Evolutionary conservation across 2,888 invertebrate species (phyloP).

Genomic region (Poecilus cupreus): DNA sequence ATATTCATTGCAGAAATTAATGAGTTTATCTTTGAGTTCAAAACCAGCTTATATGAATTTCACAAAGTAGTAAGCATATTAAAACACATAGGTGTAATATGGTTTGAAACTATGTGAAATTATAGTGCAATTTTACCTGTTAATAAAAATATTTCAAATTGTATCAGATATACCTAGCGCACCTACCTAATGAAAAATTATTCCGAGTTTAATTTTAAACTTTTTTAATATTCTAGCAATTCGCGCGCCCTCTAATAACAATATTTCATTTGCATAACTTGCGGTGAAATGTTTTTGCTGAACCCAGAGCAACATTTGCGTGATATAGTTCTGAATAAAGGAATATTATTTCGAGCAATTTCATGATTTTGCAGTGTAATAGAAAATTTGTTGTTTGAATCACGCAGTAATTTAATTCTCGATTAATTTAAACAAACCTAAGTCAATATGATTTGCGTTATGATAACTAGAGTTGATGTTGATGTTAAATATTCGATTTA

Average conservation of each 20-base stretch:
- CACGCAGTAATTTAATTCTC: slow-evolving; percentile 21
- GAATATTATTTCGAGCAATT: background rate
- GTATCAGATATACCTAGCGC: too few species aligned
- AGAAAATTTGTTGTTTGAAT: slow-evolving; percentile 9
- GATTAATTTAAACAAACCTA: slow-evolving; percentile 33
- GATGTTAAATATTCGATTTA: slow-evolving; percentile 37
- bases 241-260: background rate
- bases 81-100: too few species aligned
- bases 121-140: too few species aligned
- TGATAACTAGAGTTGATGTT: slow-evolving; percentile 31
- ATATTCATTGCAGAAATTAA: too few species aligned
- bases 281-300: background rate
- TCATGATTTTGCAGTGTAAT: background rate
- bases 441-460: slow-evolving; percentile 33
- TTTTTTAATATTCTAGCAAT: slow-evolving; percentile 3
- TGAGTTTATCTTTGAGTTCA: too few species aligned
- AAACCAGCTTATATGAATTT: too few species aligned
- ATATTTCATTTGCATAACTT: background rate
- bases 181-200: background rate
- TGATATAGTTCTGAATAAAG: background rate
- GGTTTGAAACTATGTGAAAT: too few species aligned
- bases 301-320: background rate
- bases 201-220: background rate
- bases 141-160: too few species aligned
- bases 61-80: too few species aligned